A percentile compares a stretch with the other conserved stretches of the same genome.
These are phyloP conservation scores for Salmo trutta DNA, from an alignment of 2,797 vertebrate genomes.

Conservation along the genomic window DNA sequence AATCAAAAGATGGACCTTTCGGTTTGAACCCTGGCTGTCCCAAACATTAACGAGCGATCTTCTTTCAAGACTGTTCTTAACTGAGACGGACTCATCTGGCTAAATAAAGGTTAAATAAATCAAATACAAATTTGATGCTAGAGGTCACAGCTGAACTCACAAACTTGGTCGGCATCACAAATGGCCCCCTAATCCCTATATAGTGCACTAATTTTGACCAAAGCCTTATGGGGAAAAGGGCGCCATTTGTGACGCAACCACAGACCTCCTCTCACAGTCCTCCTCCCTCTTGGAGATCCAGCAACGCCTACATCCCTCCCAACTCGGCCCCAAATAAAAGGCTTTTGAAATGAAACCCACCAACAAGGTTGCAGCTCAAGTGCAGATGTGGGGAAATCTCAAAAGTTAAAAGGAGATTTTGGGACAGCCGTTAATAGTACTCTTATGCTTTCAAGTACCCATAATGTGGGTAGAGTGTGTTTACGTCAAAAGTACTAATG, in stretches of 20 bases:
- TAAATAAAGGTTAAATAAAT: no score
- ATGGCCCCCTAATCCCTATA: no score
- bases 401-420: not conserved
- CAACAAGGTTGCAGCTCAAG: not conserved
- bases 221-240: no score
- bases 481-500: not conserved
- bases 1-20: conserved; percentile 10
- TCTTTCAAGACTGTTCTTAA: not conserved
- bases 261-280: no score
- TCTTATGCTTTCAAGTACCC: not conserved
- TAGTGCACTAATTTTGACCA: no score
- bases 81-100: not conserved
- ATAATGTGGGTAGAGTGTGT: not conserved
- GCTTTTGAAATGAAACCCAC: not conserved
- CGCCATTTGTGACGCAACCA: no score
- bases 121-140: no score
- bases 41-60: not conserved
- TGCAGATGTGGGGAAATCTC: not conserved
- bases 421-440: not conserved
- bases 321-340: not conserved
- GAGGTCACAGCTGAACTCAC: no score
- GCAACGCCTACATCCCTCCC: no score
- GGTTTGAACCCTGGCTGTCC: conserved; percentile 3
- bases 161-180: no score
- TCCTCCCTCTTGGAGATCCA: not conserved